Evolutionary conservation across 1,140 invertebrate species (phyloP).

Genomic region (Platyscapa corneri): DNA sequence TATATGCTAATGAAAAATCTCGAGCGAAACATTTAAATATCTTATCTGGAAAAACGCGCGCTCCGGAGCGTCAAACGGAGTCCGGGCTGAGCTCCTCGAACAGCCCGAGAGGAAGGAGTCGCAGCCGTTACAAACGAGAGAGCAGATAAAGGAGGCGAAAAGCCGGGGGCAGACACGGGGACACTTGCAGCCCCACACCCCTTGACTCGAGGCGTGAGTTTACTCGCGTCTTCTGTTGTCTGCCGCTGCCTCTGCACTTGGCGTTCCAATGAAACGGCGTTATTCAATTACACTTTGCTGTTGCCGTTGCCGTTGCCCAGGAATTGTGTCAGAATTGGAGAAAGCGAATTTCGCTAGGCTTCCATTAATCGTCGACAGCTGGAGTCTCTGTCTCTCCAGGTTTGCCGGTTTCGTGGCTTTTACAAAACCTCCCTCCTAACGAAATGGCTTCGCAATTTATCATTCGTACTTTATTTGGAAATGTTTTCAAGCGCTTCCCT

Average conservation of each 20-base stretch:
- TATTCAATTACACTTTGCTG: conserved; percentile 28
- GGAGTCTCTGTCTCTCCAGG: too few species aligned
- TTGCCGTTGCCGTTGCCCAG: not conserved
- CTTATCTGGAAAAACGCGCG: not conserved
- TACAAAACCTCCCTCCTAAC: not conserved
- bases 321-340: not conserved
- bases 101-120: not conserved
- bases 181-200: too few species aligned
- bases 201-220: not conserved
- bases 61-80: not conserved
- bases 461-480: not conserved
- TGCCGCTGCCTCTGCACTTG: not conserved
- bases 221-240: not conserved
- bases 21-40: not conserved
- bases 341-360: not conserved
- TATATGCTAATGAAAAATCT: not conserved
- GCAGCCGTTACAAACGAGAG: not conserved
- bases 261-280: not conserved
- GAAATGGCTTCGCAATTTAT: not conserved
- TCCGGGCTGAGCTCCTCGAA: not conserved
- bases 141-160: not conserved
- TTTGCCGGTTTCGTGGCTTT: not conserved
- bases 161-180: not conserved
- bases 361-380: not conserved
- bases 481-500: too few species aligned